phyloP scores from a whole-genome alignment of 2,888 invertebrate species.

The Apoda limacodes region DNA sequence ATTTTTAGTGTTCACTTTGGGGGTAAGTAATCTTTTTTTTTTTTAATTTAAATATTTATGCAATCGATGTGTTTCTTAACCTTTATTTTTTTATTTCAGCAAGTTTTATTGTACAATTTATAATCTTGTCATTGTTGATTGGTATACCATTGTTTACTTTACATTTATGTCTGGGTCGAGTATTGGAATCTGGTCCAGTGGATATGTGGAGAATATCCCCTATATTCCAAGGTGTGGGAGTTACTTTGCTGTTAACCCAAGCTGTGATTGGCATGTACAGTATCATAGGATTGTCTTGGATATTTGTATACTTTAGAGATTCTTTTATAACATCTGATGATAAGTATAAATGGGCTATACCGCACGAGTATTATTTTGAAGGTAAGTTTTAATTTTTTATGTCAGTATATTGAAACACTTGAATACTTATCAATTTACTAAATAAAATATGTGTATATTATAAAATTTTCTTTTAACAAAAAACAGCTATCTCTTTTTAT shows the following conservation, averaged over 20 bases:
- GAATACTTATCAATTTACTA: too few species aligned
- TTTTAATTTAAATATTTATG: neutral
- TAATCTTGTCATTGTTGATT: slow-evolving; percentile 82
- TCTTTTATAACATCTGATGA: slow-evolving; percentile 86
- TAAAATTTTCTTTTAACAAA: too few species aligned
- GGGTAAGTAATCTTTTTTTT: slow-evolving; percentile 58
- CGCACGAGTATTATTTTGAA: slow-evolving; percentile 76
- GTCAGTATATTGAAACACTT: too few species aligned
- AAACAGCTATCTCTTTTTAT: too few species aligned
- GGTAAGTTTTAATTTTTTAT: slow-evolving; percentile 67
- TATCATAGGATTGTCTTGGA: slow-evolving; percentile 90
- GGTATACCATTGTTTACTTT: slow-evolving; percentile 88
- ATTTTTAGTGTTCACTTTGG: slow-evolving; percentile 90
- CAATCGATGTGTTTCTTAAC: neutral
- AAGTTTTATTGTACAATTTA: slow-evolving; percentile 89
- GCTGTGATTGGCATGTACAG: slow-evolving; percentile 88
- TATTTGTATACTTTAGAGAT: slow-evolving; percentile 88
- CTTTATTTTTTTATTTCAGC: slow-evolving; percentile 61
- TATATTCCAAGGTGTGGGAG: slow-evolving; percentile 90
- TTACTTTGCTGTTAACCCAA: slow-evolving; percentile 82
- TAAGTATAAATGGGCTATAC: slow-evolving; percentile 84
- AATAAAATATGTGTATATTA: too few species aligned
- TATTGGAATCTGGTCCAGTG: slow-evolving; percentile 84
- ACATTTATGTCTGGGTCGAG: slow-evolving; percentile 87
- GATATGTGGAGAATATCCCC: slow-evolving; percentile 96